Evolutionary conservation across 2,113 vertebrate genomes (phyloP).

Genomic region (Panthera tigris): DNA sequence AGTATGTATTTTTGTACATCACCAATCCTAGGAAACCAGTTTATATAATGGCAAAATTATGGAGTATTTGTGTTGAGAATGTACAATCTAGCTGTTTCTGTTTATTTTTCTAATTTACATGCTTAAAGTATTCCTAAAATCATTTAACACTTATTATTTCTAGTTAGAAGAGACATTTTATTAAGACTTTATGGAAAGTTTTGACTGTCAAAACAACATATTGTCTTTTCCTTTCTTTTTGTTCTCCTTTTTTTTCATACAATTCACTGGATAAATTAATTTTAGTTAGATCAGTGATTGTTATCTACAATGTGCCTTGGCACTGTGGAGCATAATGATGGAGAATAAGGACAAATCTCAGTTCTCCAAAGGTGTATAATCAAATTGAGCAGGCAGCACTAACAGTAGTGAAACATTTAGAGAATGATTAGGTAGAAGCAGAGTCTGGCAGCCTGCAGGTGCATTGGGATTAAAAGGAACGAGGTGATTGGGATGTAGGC

Average conservation of each 20-base stretch:
- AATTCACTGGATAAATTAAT: background rate
- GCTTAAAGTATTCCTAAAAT: background rate
- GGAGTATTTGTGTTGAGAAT: constrained; percentile 24
- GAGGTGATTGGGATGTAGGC: background rate
- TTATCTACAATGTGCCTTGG: background rate
- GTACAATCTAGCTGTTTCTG: background rate
- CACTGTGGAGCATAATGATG: background rate
- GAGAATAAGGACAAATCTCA: background rate
- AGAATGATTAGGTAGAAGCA: background rate
- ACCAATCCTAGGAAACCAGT: background rate
- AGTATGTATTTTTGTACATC: background rate
- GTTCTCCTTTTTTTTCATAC: background rate
- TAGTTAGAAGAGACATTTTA: constrained; percentile 14
- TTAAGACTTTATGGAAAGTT: constrained; percentile 39
- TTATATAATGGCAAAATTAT: constrained; percentile 46
- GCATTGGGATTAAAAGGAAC: background rate
- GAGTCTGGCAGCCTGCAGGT: background rate
- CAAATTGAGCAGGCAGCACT: background rate
- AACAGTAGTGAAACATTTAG: background rate
- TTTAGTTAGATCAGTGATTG: constrained; percentile 1
- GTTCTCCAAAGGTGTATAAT: background rate
- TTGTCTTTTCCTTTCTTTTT: constrained; percentile 23
- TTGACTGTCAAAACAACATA: background rate
- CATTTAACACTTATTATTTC: constrained; percentile 32
- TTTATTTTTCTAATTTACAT: constrained; percentile 40